A percentile compares a stretch with the other conserved stretches of the same genome.
These are phyloP conservation scores for Gymnocephalus cernua DNA, from an alignment of 2,113 vertebrate species.

Conservation along the genomic window DNA sequence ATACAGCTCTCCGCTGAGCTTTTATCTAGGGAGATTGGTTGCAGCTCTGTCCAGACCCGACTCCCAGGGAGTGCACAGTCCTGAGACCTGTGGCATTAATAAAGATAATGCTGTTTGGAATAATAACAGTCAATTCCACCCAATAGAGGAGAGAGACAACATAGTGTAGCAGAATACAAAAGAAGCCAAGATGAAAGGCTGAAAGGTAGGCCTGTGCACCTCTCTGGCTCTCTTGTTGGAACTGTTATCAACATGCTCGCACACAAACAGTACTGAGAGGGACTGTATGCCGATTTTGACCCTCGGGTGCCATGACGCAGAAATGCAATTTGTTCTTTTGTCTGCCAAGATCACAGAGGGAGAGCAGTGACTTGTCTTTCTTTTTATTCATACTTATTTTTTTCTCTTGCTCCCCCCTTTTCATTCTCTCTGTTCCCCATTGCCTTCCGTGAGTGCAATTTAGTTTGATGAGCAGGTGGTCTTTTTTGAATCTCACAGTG, in stretches of 20 bases:
- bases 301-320: constrained; percentile 59
- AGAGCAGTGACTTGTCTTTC: constrained; percentile 71
- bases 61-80: constrained; percentile 69
- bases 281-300: constrained; percentile 61
- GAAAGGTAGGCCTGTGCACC: constrained; percentile 62
- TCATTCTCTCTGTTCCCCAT: constrained; percentile 57
- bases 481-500: constrained; percentile 72
- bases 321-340: constrained; percentile 82
- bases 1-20: constrained; percentile 73
- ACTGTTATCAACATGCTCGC: constrained; percentile 65
- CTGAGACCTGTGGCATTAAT: constrained; percentile 81
- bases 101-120: constrained; percentile 85
- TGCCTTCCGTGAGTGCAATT: constrained; percentile 76
- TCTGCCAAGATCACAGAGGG: constrained; percentile 80
- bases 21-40: constrained; percentile 84
- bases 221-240: constrained; percentile 66
- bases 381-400: constrained; percentile 53
- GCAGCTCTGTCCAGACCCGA: constrained; percentile 62
- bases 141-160: constrained; percentile 71
- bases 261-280: constrained; percentile 69
- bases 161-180: constrained; percentile 76
- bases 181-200: constrained; percentile 85
- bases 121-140: constrained; percentile 82
- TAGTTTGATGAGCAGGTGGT: constrained; percentile 84
- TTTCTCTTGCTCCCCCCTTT: constrained; percentile 40